Evolutionary conservation across 2,888 invertebrate genomes (phyloP).

Genomic region (Cerastis rubricosa): DNA sequence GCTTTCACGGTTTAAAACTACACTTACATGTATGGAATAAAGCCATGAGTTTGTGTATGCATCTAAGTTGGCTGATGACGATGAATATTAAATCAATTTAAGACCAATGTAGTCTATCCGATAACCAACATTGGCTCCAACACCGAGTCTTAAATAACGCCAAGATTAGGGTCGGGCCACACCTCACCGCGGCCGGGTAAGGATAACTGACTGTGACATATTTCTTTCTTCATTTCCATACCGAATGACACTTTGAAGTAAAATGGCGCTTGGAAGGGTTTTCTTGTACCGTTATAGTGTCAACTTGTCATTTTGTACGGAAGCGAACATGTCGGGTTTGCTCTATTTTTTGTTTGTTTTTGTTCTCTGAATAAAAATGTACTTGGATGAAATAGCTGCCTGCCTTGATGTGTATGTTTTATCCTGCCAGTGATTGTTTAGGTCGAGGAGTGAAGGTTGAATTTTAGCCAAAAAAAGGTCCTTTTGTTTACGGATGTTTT

Average conservation of each 20-base stretch:
- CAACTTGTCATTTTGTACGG: slow-evolving; percentile 54
- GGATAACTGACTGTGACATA: slow-evolving; percentile 50
- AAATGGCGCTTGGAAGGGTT: slow-evolving; percentile 51
- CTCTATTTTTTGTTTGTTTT: slow-evolving; percentile 7
- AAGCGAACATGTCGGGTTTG: slow-evolving; percentile 23
- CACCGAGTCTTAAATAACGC: slow-evolving; percentile 52
- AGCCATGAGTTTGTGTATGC: neutral
- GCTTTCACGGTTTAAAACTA: too few relatives aligned
- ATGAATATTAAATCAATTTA: neutral
- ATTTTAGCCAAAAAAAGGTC: neutral
- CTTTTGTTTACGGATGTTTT: neutral
- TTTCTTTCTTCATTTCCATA: slow-evolving; percentile 59
- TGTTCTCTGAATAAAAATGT: neutral
- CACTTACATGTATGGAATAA: neutral
- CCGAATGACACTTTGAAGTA: slow-evolving; percentile 36
- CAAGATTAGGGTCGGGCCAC: slow-evolving; percentile 59
- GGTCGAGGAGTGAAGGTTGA: neutral
- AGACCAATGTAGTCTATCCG: slow-evolving; percentile 18
- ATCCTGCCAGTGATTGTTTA: neutral
- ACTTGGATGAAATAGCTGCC: neutral
- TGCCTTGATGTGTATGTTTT: neutral
- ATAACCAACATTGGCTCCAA: slow-evolving; percentile 41
- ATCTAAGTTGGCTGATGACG: neutral
- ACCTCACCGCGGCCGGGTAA: slow-evolving; percentile 31
- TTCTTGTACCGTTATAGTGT: slow-evolving; percentile 50